Conservation (phyloP, 2,888 invertebrate genomes). For the Lydus trimaculatus region DNA sequence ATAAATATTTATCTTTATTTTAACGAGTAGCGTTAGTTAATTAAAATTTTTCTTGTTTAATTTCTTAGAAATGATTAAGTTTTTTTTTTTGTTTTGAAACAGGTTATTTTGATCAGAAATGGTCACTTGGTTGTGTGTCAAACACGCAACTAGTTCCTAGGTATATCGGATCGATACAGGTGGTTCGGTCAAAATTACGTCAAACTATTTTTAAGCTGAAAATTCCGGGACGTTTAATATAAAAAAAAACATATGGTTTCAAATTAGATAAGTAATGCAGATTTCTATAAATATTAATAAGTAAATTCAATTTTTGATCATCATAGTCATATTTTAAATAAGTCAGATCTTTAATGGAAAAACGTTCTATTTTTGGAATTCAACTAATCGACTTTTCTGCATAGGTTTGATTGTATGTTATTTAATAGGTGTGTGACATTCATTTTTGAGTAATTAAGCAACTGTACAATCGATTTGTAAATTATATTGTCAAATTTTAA, state of each 20-base stretch:
- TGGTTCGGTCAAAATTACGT: slow-evolving; percentile 6
- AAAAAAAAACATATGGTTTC: not conserved
- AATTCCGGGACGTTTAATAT: not conserved
- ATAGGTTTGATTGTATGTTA: not conserved
- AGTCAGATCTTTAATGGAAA: not conserved
- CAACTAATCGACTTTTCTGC: not conserved
- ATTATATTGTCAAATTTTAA: not conserved
- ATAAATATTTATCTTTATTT: not conserved
- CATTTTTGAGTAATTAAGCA: not conserved
- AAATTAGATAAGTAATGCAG: not conserved
- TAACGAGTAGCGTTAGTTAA: not conserved
- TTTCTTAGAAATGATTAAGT: not conserved
- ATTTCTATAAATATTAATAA: not conserved
- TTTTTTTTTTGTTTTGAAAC: not conserved
- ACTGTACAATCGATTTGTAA: not conserved
- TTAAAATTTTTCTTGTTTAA: not conserved
- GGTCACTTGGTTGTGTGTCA: not conserved
- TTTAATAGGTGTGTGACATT: no score
- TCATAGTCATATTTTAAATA: not conserved
- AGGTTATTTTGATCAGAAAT: not conserved
- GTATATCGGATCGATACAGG: slow-evolving; percentile 6
- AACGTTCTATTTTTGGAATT: not conserved
- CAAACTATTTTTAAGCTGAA: slow-evolving; percentile 9
- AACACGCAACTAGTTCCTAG: slow-evolving; percentile 10
- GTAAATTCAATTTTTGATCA: not conserved